Base-by-base conservation (phyloP, 2,888 invertebrate species). In the Artemia sinica region DNA sequence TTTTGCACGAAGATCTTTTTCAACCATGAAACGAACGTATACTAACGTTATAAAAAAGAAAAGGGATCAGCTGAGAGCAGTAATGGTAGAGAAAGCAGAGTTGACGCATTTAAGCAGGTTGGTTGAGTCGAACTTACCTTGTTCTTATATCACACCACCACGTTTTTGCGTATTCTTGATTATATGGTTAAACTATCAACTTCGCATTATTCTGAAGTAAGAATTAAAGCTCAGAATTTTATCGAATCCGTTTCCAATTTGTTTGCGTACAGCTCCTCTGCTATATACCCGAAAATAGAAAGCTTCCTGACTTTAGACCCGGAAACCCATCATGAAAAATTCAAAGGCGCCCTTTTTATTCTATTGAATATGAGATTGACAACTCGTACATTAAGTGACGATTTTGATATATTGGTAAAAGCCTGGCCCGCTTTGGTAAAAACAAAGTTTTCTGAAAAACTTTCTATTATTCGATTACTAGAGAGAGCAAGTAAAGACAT, bases 391-490 rank as follows among this genome's bases (percentile, higher is more conserved):
- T 82, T 85, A 11, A 84, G 86, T 74, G 85, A 86, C 72, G 86
- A 89, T 76, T 94, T 91, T 91, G 80, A 84, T 9, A 82, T 85
- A 6, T 80, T 88, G 18, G 78, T 81, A 58, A 79, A 82, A 49
- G 77, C 93, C 0, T 92, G 92, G 91, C 88, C 90, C 0, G 84
- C 87, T 2, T 76, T 94, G 28, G 80, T 91, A 0, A 81, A 82
- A 70, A 86, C 90, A 0, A 85, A 86, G 72, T 85, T 89, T 67
- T 90, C 90, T 4, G 93, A 94, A 75, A 92, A 93, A 76, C 86
- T 86, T 1, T 88, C 87, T 65, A 86, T 91, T 68, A 84, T 88
- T 67, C 75, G 75, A 41, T 76, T 80, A 13, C 73, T 82, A 71
- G 78, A 78, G 28, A 73, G 28, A 28, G 41, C 50, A 10, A 41